Evolutionary conservation across 2,113 vertebrate genomes (phyloP).

Genomic region (Seriola aureovittata): DNA sequence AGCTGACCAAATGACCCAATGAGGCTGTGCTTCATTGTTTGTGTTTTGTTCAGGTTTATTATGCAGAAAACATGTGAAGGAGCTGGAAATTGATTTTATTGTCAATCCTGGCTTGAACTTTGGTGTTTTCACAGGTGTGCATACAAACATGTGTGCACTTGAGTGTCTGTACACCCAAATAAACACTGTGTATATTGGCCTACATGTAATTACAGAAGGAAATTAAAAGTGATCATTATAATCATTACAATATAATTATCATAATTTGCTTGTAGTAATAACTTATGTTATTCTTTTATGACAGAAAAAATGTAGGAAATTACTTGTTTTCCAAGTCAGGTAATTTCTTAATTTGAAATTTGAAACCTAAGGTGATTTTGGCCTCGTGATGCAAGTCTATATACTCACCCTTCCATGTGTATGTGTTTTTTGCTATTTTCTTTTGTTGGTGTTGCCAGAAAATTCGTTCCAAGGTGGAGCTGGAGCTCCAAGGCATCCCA

Average conservation of each 20-base stretch:
- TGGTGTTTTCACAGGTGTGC: neutral
- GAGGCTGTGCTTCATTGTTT: constrained; percentile 3
- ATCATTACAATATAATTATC: neutral
- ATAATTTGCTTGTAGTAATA: neutral
- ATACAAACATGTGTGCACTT: neutral
- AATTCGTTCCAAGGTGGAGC: constrained; percentile 96
- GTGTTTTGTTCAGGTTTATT: constrained; percentile 3
- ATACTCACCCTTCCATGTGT: neutral
- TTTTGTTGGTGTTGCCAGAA: constrained; percentile 81
- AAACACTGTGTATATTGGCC: neutral
- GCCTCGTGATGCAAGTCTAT: too few species aligned
- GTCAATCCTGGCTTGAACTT: neutral
- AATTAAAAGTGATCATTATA: neutral
- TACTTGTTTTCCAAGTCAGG: too few species aligned
- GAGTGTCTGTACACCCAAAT: neutral
- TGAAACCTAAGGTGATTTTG: neutral
- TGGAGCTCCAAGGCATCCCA: constrained; percentile 92
- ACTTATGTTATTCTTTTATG: neutral
- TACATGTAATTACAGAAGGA: neutral
- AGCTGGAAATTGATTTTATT: neutral
- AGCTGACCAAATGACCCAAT: constrained; percentile 46
- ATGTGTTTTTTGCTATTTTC: neutral
- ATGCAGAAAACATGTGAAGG: constrained; percentile 9
- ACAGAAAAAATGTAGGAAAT: neutral
- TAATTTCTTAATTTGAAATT: neutral